phyloP scores from a whole-genome alignment of 2,888 invertebrate genomes.

The Mythimna impura region DNA sequence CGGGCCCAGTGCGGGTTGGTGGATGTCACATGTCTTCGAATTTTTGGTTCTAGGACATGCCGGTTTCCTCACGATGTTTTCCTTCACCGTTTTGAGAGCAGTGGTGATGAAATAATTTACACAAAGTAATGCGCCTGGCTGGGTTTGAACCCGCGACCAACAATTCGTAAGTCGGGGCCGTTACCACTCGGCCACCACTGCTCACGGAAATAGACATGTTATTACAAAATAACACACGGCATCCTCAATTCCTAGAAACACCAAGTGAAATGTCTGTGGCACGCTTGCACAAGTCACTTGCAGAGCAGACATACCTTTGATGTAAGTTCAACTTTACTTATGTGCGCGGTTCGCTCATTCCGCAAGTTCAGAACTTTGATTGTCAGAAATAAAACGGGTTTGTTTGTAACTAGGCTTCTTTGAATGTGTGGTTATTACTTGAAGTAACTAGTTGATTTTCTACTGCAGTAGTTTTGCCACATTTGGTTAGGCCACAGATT shows the following conservation, averaged over 20 bases:
- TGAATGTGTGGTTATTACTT: conserved; percentile 7
- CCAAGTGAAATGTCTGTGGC: conserved; percentile 15
- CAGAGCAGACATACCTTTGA: conserved; percentile 48
- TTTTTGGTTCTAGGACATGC: no score
- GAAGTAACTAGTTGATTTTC: neutral
- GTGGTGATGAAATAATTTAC: no score
- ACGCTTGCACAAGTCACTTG: conserved; percentile 34
- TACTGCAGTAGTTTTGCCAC: neutral
- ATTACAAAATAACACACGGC: conserved; percentile 7
- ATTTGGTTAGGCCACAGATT: conserved; percentile 1
- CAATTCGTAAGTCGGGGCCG: no score
- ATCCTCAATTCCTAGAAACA: neutral
- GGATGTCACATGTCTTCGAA: no score
- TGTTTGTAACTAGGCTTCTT: conserved; percentile 7
- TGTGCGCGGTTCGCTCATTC: conserved; percentile 16
- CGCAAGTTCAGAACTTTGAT: conserved; percentile 50
- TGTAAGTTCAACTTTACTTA: conserved; percentile 31
- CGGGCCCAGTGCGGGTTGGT: no score
- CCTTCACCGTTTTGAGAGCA: no score
- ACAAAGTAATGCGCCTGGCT: no score
- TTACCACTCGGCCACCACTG: no score
- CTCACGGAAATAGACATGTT: neutral
- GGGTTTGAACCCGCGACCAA: no score
- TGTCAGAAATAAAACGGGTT: conserved; percentile 34
- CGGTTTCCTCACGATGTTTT: no score